Evolutionary conservation across 2,113 vertebrate species (phyloP), one percentile per base, ranked within the genome.

Genomic region (Perca schrenkii): DNA sequence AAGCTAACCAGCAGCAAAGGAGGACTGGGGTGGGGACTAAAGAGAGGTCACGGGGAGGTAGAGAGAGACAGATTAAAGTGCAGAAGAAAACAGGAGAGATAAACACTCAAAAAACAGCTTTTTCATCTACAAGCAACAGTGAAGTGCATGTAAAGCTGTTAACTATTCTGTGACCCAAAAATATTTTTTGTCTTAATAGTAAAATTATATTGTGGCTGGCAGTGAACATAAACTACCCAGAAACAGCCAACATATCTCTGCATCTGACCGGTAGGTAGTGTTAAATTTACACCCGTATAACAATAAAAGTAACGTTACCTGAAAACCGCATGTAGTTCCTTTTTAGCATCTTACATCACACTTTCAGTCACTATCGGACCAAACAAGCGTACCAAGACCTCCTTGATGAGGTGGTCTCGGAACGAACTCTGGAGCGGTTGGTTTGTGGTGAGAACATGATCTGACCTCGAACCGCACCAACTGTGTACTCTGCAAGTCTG

Each of bases 1-100:
- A 57, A 58, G 43, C 0, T 2, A 66, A 50, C 4, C 11, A 21
- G n/a, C 11, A 72, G 16, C 0, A 28, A 49, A 21, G 17, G 40
- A 47, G 10, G 28, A 47, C 50, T 31, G 7, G n/a, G 22, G 6
- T 19, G 25, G 13, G 6, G 34, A 50, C 5, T n/a, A 21, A 80
- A 53, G 66, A 31, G 50, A 74, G 49, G 57, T 67, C 68, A 85
- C n/a, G 57, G 40, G 22, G 36, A 84, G 4, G 4, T 17, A 36
- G 16, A 7, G 25, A 74, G 66, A 64, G 60, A 84, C n/a, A 58
- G 28, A 47, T 49, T 61, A 50, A 58, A 64, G 47, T 13, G 1
- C 11, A 66, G 19, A 64, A 14, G 11, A 46, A 34, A 61, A 7
- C 21, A 47, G 21, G 12, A 4, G 61, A 43, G 36, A 47, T 17